phyloP scores from a whole-genome alignment of 1,140 invertebrate genomes.

The Oedothorax gibbosus region DNA sequence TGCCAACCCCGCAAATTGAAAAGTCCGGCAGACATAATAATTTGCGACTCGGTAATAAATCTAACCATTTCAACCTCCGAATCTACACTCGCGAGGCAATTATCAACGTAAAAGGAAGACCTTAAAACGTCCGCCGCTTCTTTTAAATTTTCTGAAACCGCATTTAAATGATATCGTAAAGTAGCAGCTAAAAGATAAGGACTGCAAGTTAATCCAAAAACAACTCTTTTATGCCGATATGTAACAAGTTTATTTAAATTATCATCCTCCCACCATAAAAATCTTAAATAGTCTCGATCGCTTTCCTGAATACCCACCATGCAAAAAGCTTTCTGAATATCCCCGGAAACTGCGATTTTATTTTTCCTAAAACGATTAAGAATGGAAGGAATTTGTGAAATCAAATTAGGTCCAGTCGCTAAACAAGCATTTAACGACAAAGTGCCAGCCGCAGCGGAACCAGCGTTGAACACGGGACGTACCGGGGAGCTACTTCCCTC shows the following conservation, averaged over 20 bases:
- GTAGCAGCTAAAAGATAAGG: constrained; percentile 31
- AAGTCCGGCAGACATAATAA: constrained; percentile 5
- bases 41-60: constrained; percentile 19
- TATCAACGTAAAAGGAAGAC: constrained; percentile 39
- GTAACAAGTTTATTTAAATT: constrained; percentile 5
- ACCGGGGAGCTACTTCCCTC: constrained; percentile 24
- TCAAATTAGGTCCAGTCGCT: constrained; percentile 29
- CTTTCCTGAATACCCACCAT: constrained; percentile 3
- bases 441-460: neutral
- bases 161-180: constrained; percentile 14
- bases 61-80: constrained; percentile 2
- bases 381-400: constrained; percentile 29
- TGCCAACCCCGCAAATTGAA: constrained; percentile 37
- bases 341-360: neutral
- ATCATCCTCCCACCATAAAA: constrained; percentile 3
- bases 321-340: constrained; percentile 27
- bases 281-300: constrained; percentile 37
- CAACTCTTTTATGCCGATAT: constrained; percentile 30
- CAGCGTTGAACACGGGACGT: constrained; percentile 29
- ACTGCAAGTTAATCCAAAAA: constrained; percentile 25
- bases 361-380: constrained; percentile 18
- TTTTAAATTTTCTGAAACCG: constrained; percentile 17
- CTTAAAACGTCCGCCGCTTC: constrained; percentile 3
- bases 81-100: constrained; percentile 30
- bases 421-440: constrained; percentile 35